Conservation (phyloP, 1,140 invertebrate genomes). For the Drosophila repletoides region DNA sequence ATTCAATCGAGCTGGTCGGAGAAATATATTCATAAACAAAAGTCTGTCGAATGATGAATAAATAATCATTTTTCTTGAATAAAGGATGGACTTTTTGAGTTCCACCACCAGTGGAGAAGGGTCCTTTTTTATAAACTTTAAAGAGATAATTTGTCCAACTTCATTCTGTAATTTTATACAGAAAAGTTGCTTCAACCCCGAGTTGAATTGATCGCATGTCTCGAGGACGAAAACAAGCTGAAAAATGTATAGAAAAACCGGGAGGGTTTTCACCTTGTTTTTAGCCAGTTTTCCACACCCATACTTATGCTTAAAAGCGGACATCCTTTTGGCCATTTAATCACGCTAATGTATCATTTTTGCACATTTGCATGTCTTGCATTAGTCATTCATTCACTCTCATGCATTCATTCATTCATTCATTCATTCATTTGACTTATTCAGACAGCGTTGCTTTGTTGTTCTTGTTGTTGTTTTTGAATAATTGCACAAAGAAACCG, state of each 20-base stretch:
- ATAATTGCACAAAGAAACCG: conserved; percentile 21
- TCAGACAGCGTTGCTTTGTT: conserved; percentile 1
- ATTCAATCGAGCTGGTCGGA: too few species aligned
- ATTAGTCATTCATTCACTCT: conserved; percentile 19
- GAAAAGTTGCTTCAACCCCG: too few species aligned
- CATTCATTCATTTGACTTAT: not conserved
- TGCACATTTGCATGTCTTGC: conserved; percentile 28
- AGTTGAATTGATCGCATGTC: not conserved
- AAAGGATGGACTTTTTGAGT: too few species aligned
- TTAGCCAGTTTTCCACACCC: not conserved
- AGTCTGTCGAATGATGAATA: too few species aligned
- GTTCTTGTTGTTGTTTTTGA: conserved; percentile 22
- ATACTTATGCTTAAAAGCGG: not conserved
- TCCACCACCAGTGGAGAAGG: too few species aligned
- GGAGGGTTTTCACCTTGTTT: not conserved
- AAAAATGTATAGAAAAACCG: not conserved
- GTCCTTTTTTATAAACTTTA: too few species aligned
- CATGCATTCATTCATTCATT: not conserved
- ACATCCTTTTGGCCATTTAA: conserved; percentile 35
- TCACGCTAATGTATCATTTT: conserved; percentile 42
- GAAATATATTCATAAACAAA: too few species aligned
- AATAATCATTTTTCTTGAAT: too few species aligned
- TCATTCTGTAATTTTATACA: too few species aligned
- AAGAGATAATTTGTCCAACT: too few species aligned
- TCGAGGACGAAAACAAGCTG: not conserved